These are phyloP conservation scores for Xyrichtys novacula DNA, from an alignment of 2,797 vertebrate genomes.

Conservation along the genomic window DNA sequence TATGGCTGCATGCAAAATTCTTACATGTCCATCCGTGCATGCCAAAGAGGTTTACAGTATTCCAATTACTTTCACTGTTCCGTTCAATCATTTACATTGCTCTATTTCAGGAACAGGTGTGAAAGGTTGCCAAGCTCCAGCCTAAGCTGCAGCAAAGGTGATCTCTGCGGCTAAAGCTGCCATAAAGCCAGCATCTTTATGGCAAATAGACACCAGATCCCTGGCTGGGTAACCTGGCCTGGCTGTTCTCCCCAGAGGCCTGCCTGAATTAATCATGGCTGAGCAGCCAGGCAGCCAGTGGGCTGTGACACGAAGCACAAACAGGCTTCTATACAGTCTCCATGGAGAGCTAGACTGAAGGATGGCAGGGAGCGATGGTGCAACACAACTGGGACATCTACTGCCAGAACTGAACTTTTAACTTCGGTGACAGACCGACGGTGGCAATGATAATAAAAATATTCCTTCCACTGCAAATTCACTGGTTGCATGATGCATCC, in stretches of 20 bases:
- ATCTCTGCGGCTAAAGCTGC: constrained; percentile 41
- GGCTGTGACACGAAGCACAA: constrained; percentile 72
- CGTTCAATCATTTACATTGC: constrained; percentile 27
- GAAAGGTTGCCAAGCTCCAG: constrained; percentile 37
- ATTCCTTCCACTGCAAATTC: background rate
- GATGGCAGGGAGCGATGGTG: constrained; percentile 31
- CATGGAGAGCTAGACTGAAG: constrained; percentile 51
- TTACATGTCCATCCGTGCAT: constrained; percentile 5
- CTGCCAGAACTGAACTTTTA: background rate
- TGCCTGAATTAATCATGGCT: constrained; percentile 86
- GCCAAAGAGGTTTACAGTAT: constrained; percentile 30
- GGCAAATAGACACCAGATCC: constrained; percentile 81
- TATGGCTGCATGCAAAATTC: constrained; percentile 4
- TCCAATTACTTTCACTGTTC: constrained; percentile 32
- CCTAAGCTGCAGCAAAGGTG: constrained; percentile 28
- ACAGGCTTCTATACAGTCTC: constrained; percentile 67
- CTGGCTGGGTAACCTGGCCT: constrained; percentile 78
- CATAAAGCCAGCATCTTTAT: constrained; percentile 61
- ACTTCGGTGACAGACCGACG: background rate
- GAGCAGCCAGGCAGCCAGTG: constrained; percentile 74
- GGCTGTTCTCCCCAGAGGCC: constrained; percentile 75
- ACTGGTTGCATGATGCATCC: background rate
- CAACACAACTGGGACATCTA: constrained; percentile 19
- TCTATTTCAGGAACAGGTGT: constrained; percentile 47
- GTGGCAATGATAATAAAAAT: too few species aligned